Evolutionary conservation across 2,113 vertebrate genomes (phyloP).

Genomic region (Salminus brasiliensis): DNA sequence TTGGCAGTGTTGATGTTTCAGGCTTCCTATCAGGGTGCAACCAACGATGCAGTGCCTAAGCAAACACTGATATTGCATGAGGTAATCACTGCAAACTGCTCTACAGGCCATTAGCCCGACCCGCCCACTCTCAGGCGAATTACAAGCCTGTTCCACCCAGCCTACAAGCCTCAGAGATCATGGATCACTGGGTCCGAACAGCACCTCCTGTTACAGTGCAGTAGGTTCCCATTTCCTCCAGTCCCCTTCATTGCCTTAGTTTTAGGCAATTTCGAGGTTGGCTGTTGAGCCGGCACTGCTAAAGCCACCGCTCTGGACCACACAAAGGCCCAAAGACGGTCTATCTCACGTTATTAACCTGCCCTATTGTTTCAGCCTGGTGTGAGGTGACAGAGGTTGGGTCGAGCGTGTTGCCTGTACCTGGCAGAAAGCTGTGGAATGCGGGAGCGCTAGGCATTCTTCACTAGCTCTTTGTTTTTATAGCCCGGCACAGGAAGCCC

Average conservation of each 20-base stretch:
- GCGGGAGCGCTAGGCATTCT: slow-evolving; percentile 63
- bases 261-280: background rate
- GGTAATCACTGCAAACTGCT: slow-evolving; percentile 58
- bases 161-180: background rate
- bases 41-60: slow-evolving; percentile 31
- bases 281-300: background rate
- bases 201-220: background rate
- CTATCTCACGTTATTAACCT: background rate
- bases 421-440: slow-evolving; percentile 70
- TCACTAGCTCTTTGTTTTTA: slow-evolving; percentile 72
- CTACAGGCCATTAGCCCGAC: slow-evolving; percentile 9
- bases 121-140: slow-evolving; percentile 44
- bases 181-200: background rate
- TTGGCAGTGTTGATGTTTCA: slow-evolving; percentile 8
- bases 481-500: slow-evolving; percentile 75
- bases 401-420: slow-evolving; percentile 49
- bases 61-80: slow-evolving; percentile 60
- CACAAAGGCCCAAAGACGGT: background rate
- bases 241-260: background rate
- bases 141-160: slow-evolving; percentile 49
- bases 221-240: background rate
- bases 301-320: background rate
- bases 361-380: background rate
- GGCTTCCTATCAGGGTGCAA: background rate
- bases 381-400: background rate